A percentile compares a stretch with the other conserved stretches of the same genome.
Conservation (phyloP, 1,140 invertebrate species). For the Brachystomella parvula region DNA sequence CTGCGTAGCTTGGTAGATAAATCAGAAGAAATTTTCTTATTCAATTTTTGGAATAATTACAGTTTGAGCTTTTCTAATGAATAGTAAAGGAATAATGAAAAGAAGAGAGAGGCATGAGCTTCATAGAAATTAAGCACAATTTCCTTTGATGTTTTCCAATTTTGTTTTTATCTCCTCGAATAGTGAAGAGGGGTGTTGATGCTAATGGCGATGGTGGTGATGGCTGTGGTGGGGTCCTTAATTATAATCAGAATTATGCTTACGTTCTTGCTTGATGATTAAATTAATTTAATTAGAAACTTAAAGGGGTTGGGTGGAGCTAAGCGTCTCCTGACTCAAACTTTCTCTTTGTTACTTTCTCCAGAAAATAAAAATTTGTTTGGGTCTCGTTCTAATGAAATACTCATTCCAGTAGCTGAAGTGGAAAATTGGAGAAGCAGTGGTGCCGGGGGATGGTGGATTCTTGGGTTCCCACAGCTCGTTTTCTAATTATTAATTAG, state of each 20-base stretch:
- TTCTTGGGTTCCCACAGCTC: too few species aligned
- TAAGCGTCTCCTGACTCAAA: not conserved
- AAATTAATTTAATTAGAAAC: constrained; percentile 2
- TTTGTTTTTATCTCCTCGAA: not conserved
- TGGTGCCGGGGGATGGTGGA: too few species aligned
- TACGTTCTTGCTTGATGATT: not conserved
- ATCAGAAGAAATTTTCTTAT: too few species aligned
- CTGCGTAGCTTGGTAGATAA: not conserved
- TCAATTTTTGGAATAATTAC: not conserved
- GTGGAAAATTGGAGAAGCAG: too few species aligned
- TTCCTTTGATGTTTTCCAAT: constrained; percentile 3
- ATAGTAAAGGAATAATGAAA: too few species aligned
- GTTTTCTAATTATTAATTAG: not conserved
- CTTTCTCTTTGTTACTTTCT: not conserved
- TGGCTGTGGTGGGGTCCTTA: not conserved
- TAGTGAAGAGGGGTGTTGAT: not conserved
- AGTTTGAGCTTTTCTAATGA: not conserved
- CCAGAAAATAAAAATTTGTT: not conserved
- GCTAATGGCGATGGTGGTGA: not conserved
- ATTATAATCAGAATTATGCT: not conserved
- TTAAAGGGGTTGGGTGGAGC: too few species aligned
- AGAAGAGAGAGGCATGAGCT: not conserved
- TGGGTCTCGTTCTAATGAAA: not conserved
- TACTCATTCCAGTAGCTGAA: too few species aligned
- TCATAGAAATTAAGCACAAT: not conserved